Percentiles rank a stretch among this genome's conserved stretches.
Evolutionary conservation across 2,888 invertebrate species (phyloP).

Genomic region (Aleiodes alternator): DNA sequence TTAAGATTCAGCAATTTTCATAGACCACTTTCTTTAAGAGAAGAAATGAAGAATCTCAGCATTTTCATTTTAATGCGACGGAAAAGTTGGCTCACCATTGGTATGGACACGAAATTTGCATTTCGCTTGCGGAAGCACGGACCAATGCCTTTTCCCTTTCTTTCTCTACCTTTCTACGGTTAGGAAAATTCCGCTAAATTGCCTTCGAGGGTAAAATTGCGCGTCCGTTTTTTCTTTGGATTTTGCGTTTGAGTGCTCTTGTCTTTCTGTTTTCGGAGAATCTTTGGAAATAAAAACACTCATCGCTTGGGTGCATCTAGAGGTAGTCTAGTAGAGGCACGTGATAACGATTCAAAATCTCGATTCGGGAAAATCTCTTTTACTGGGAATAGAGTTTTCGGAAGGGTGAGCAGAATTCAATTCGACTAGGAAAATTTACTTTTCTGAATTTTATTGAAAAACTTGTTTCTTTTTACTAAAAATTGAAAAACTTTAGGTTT

Average conservation of each 20-base stretch:
- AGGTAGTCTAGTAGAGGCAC: conserved; percentile 53
- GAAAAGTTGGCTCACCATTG: conserved; percentile 13
- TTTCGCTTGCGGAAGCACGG: conserved; percentile 63
- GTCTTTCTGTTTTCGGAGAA: conserved; percentile 18
- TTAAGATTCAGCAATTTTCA: no score
- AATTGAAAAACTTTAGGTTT: no score
- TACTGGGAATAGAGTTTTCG: not conserved
- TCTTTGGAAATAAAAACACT: conserved; percentile 6
- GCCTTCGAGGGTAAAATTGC: conserved; percentile 62
- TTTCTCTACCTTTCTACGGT: not conserved
- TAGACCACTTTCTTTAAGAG: no score
- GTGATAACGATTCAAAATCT: conserved; percentile 53
- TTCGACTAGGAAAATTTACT: no score
- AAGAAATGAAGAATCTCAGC: not conserved
- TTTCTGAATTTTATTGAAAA: no score
- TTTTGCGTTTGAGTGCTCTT: conserved; percentile 59
- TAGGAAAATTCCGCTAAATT: conserved; percentile 59
- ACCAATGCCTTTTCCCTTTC: conserved; percentile 57
- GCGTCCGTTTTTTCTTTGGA: conserved; percentile 59
- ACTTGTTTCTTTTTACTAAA: no score
- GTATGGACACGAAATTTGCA: conserved; percentile 52
- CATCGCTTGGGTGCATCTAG: conserved; percentile 19
- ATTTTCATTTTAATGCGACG: conserved; percentile 21
- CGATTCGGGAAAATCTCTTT: conserved; percentile 53
- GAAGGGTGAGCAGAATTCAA: no score